Conservation (phyloP, 2,888 invertebrate genomes). For the Pseudococcus viburni region DNA sequence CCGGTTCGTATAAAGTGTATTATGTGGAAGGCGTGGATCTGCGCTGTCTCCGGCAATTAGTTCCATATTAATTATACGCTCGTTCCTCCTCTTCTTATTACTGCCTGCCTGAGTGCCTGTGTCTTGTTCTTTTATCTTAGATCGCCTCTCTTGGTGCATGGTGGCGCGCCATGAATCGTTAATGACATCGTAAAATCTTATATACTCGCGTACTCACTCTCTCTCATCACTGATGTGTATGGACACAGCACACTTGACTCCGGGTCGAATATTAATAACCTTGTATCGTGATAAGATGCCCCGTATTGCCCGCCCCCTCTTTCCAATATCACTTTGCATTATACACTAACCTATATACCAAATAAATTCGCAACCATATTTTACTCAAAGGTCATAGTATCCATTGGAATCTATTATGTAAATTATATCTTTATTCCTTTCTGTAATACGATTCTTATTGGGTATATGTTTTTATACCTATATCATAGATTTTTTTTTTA, state of each 20-base stretch:
- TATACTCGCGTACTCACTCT: background rate
- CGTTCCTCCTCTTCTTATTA: constrained; percentile 44
- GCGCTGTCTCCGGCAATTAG: constrained; percentile 62
- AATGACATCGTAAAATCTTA: constrained; percentile 31
- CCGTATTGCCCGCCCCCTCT: background rate
- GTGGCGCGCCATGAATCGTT: constrained; percentile 58
- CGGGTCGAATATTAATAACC: constrained; percentile 55
- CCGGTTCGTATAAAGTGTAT: background rate
- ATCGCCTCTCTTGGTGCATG: background rate
- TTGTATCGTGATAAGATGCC: constrained; percentile 27
- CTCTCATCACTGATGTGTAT: background rate
- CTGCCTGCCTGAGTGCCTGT: background rate
- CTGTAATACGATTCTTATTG: background rate
- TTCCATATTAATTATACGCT: constrained; percentile 61
- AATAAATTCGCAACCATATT: constrained; percentile 11
- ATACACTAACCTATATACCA: constrained; percentile 13
- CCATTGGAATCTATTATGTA: background rate
- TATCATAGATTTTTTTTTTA: background rate
- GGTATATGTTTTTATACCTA: background rate
- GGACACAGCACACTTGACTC: background rate
- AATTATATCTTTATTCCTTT: background rate
- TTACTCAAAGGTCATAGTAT: background rate
- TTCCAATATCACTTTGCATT: background rate
- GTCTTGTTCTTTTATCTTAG: constrained; percentile 52
- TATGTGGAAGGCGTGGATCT: constrained; percentile 59